A percentile compares a stretch with the other conserved stretches of the same genome.
These are phyloP conservation scores for Carcina quercana DNA, from an alignment of 2,888 invertebrate genomes.

Conservation along the genomic window DNA sequence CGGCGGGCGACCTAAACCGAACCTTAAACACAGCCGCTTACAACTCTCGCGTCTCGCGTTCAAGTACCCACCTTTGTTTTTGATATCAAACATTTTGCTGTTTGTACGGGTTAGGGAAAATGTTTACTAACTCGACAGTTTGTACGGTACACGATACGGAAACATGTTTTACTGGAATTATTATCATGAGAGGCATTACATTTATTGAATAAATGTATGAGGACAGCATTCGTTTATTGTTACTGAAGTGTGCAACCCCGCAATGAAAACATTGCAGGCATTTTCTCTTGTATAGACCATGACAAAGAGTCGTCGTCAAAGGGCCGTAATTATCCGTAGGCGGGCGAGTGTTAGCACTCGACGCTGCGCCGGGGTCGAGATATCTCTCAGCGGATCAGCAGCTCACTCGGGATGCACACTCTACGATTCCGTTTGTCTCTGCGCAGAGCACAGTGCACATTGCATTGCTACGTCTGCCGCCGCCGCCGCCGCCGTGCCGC, in stretches of 20 bases:
- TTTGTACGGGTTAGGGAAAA: conserved; percentile 27
- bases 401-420: conserved; percentile 68
- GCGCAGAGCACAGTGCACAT: conserved; percentile 27
- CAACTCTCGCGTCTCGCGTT: conserved; percentile 26
- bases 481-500: conserved; percentile 30
- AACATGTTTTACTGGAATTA: conserved; percentile 10
- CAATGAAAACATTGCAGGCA: conserved; percentile 46
- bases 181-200: conserved; percentile 4
- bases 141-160: conserved; percentile 11
- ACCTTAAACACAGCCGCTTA: conserved; percentile 38
- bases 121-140: conserved; percentile 18
- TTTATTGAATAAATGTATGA: no score
- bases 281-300: conserved; percentile 40
- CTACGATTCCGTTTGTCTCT: conserved; percentile 68
- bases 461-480: conserved; percentile 59
- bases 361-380: conserved; percentile 57
- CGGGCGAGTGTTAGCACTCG: conserved; percentile 64
- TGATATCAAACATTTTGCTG: conserved; percentile 26
- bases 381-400: conserved; percentile 69
- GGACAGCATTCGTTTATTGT: no score
- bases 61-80: conserved; percentile 24
- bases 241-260: no score
- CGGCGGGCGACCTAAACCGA: no score
- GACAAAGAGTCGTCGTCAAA: conserved; percentile 60
- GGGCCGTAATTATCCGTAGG: conserved; percentile 64